Base-by-base conservation (phyloP, 2,888 invertebrate genomes). In the Tortricodes alternella region DNA sequence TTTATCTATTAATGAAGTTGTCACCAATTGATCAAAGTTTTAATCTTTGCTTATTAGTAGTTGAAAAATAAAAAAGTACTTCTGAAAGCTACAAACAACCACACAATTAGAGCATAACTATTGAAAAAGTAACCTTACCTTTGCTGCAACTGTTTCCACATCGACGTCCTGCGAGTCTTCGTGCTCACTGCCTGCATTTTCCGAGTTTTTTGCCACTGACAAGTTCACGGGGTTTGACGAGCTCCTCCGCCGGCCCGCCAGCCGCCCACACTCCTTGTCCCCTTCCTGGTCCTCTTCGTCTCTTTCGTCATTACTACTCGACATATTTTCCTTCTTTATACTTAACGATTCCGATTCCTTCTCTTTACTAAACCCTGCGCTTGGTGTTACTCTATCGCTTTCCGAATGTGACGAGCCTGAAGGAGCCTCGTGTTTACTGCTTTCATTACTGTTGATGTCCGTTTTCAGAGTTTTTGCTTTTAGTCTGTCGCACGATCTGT, bases 141-240 rank as follows among this genome's bases (percentile, higher is more conserved):
- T 91, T 62, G 88, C 88, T 63, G 91, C 90, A 46, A 91, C 84
- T 63, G 89, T 88, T 83, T 92, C 92, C 4, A 91, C 87, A 63
- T 92, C 92, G 27, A 91, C 86, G 65, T 92, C 91, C 60, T 90
- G 90, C 52, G 89, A 89, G 72, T 91, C 91, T 43, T 91, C 91
- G 46, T 89, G 89, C 80, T 92, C 92, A 77, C 92, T 92, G 65
- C 92, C 92, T 52, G 92, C 91, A 66, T 92, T 91, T 65, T 92
- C 92, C 19, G 92, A 91, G 59, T 90, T 91, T 62, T 88, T 88
- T 49, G 92, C 92, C 55, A 94, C 74, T 21, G 94, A 96, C 67
- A 96, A 91, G 85, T 96, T 96, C 46, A 96, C 96, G 29, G 96
- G 96, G 78, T 96, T 96, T 1, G 95, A 94, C 46, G 95, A 96